A percentile compares a stretch with the other conserved stretches of the same genome.
These are phyloP conservation scores for Macrotrachela quadricornifera DNA, from an alignment of 1,140 invertebrate genomes.

Conservation along the genomic window DNA sequence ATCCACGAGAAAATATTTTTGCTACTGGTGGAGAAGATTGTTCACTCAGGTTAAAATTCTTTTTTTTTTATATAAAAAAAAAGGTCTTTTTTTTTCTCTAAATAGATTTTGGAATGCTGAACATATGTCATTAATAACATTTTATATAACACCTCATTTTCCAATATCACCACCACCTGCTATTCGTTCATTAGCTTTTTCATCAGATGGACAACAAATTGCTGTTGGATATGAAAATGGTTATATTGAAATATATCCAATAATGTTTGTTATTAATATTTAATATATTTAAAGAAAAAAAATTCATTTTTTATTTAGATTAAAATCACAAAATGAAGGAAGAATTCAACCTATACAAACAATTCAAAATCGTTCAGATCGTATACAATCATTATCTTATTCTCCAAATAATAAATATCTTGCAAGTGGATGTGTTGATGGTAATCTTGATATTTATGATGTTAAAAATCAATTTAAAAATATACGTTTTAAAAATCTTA, in stretches of 20 bases:
- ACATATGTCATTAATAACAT: no score
- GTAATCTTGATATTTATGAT: conserved; percentile 28
- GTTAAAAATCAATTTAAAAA: conserved; percentile 7
- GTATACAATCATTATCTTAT: conserved; percentile 12
- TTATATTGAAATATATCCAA: conserved; percentile 18
- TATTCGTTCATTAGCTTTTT: conserved; percentile 17
- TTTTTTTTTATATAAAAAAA: neutral
- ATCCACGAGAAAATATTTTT: conserved; percentile 20
- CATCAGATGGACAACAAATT: conserved; percentile 23
- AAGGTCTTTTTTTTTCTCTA: no score
- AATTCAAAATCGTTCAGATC: no score
- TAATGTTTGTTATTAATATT: conserved; percentile 5
- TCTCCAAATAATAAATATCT: conserved; percentile 26
- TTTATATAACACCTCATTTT: no score
- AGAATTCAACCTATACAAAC: no score
- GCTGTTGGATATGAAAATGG: conserved; percentile 11
- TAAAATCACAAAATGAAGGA: conserved; percentile 17
- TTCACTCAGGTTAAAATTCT: conserved; percentile 14
- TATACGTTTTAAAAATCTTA: no score
- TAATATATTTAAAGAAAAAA: no score
- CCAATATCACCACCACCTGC: no score
- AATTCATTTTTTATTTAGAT: conserved; percentile 16
- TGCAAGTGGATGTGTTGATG: conserved; percentile 29
- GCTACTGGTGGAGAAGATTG: conserved; percentile 28
- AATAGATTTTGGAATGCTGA: no score